phyloP scores from a whole-genome alignment of 2,888 invertebrate species.

The Tachina grossa region DNA sequence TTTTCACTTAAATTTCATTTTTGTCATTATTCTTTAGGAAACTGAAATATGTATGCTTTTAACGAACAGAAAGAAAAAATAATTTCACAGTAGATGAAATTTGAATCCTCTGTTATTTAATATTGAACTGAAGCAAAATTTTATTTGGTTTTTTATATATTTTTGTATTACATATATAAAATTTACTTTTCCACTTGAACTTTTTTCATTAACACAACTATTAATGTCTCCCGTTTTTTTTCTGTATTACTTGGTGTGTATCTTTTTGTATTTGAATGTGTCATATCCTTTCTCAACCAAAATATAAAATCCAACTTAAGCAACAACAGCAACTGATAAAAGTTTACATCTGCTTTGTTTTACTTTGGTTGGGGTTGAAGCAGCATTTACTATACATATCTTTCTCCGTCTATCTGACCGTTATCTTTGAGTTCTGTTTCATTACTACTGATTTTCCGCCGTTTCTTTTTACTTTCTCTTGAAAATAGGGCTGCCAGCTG shows the following conservation, averaged over 20 bases:
- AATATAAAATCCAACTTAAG: conserved; percentile 44
- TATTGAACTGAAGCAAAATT: conserved; percentile 13
- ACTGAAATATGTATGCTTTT: conserved; percentile 49
- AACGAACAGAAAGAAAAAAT: not conserved
- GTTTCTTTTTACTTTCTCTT: conserved; percentile 20
- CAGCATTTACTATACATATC: not conserved
- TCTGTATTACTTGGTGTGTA: conserved; percentile 56
- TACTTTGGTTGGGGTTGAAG: not conserved
- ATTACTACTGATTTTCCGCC: conserved; percentile 52
- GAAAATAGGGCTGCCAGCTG: conserved; percentile 48
- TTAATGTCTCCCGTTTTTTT: conserved; percentile 56
- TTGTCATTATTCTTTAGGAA: conserved; percentile 6
- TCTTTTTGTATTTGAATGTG: conserved; percentile 43
- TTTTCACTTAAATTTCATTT: conserved; percentile 30
- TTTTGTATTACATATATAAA: conserved; percentile 1
- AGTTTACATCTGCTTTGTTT: conserved; percentile 47
- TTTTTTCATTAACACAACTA: conserved; percentile 47
- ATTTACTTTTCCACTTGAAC: conserved; percentile 21
- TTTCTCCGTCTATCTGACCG: conserved; percentile 53
- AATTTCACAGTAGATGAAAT: not conserved
- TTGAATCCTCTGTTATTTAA: not conserved
- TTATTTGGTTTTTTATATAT: not conserved
- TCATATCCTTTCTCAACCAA: conserved; percentile 65
- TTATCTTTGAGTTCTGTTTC: conserved; percentile 48
- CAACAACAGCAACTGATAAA: conserved; percentile 49